Percentiles rank a stretch among this genome's conserved stretches.
Evolutionary conservation across 37 sponge, comb jelly and placozoan genomes (phyloP).

Genomic region (Cladorhizidae sp.): DNA sequence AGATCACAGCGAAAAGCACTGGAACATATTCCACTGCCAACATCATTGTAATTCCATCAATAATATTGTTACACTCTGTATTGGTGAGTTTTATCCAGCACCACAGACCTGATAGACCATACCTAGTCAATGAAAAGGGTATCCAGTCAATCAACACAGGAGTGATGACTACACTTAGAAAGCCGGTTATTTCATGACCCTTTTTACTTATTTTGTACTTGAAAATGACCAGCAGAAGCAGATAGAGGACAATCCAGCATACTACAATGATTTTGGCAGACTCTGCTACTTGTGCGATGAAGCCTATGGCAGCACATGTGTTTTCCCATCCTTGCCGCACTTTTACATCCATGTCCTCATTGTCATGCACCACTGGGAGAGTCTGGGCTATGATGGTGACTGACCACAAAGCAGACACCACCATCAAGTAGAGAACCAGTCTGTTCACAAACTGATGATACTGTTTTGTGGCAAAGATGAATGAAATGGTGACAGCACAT

Average conservation of each 20-base stretch:
- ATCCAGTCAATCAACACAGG: slow-evolving; percentile 11
- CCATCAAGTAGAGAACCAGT: neutral
- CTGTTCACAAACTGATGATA: neutral
- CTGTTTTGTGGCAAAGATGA: slow-evolving; percentile 7
- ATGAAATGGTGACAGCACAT: neutral
- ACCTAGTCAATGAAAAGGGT: slow-evolving; percentile 10
- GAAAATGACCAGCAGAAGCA: neutral
- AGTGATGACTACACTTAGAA: neutral
- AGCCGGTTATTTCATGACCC: neutral
- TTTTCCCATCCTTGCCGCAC: neutral
- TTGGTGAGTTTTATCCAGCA: slow-evolving; percentile 22
- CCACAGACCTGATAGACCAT: slow-evolving; percentile 25
- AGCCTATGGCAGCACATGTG: slow-evolving; percentile 1
- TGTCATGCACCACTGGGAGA: neutral
- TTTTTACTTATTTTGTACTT: neutral
- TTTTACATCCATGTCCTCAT: neutral
- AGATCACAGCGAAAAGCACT: neutral
- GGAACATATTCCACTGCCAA: slow-evolving; percentile 2
- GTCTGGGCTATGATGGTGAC: neutral
- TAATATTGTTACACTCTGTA: neutral
- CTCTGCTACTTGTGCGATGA: neutral
- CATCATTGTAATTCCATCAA: neutral
- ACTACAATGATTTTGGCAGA: neutral
- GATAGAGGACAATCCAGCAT: neutral
- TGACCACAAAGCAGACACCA: neutral